These are phyloP conservation scores for Zaprionus tsacasi DNA, from an alignment of 1,140 invertebrate species.

Conservation along the genomic window DNA sequence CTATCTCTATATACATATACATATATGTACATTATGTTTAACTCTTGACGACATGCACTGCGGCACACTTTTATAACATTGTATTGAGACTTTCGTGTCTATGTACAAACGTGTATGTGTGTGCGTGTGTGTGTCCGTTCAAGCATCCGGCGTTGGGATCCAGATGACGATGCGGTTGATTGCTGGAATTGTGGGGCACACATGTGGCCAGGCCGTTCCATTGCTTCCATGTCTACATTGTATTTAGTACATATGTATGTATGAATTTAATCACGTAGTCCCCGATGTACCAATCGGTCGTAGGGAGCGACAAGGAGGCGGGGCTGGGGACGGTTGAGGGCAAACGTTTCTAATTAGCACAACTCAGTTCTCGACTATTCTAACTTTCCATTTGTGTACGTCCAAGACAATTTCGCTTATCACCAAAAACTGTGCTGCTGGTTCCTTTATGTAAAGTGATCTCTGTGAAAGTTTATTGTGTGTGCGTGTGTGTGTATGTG, in stretches of 20 bases:
- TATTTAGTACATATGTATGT: slow-evolving; percentile 2
- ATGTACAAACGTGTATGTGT: slow-evolving; percentile 1
- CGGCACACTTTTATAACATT: slow-evolving; percentile 68
- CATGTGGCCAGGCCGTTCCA: slow-evolving; percentile 34
- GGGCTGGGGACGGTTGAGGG: slow-evolving; percentile 15
- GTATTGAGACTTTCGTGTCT: slow-evolving; percentile 40
- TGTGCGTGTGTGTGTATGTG: neutral
- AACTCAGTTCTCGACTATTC: slow-evolving; percentile 48
- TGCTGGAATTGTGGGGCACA: slow-evolving; percentile 48
- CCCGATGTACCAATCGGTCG: neutral
- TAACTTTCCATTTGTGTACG: slow-evolving; percentile 51
- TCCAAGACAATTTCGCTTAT: slow-evolving; percentile 51
- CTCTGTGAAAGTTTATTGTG: slow-evolving; percentile 1
- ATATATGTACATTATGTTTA: slow-evolving; percentile 1
- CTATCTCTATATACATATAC: slow-evolving; percentile 6
- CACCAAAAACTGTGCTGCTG: slow-evolving; percentile 44
- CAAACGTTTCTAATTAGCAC: slow-evolving; percentile 52
- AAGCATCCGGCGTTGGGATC: slow-evolving; percentile 67
- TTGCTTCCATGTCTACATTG: slow-evolving; percentile 32
- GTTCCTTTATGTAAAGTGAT: slow-evolving; percentile 32
- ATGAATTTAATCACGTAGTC: slow-evolving; percentile 60
- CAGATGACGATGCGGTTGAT: slow-evolving; percentile 52
- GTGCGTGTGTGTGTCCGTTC: slow-evolving; percentile 24
- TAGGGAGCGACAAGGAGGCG: neutral
- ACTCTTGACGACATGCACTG: slow-evolving; percentile 17